A percentile compares a stretch with the other conserved stretches of the same genome.
Evolutionary conservation across 2,888 invertebrate genomes (phyloP).

Genomic region (Rhagonycha fulva): DNA sequence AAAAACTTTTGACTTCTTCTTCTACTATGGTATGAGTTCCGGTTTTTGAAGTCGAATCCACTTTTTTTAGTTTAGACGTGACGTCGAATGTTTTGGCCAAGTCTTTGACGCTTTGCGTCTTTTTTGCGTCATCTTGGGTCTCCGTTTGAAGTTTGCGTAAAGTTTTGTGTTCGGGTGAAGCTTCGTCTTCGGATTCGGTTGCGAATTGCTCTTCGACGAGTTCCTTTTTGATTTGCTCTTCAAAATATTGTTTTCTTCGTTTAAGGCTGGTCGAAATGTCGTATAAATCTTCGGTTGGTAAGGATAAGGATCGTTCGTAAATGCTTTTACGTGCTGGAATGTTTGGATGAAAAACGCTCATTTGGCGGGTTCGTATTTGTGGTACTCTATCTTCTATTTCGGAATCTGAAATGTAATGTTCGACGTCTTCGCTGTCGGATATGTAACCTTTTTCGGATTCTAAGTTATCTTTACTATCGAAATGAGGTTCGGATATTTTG

Average conservation of each 20-base stretch:
- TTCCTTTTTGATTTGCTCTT: constrained; percentile 64
- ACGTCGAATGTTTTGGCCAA: constrained; percentile 37
- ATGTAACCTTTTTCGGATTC: constrained; percentile 54
- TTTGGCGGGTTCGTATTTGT: constrained; percentile 53
- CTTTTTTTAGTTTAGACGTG: constrained; percentile 32
- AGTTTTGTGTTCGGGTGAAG: constrained; percentile 57
- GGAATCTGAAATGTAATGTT: constrained; percentile 53
- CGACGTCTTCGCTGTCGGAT: constrained; percentile 54
- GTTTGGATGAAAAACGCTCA: constrained; percentile 53
- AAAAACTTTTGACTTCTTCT: constrained; percentile 7
- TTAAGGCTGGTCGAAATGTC: constrained; percentile 61
- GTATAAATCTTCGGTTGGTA: constrained; percentile 57
- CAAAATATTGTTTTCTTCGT: constrained; percentile 62
- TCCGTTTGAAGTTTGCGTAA: constrained; percentile 35
- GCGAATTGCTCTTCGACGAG: constrained; percentile 59
- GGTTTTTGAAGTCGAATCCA: constrained; percentile 41
- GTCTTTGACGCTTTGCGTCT: constrained; percentile 32
- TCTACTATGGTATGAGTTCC: constrained; percentile 32
- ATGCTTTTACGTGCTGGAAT: constrained; percentile 48
- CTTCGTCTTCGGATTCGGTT: constrained; percentile 56
- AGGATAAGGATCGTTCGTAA: constrained; percentile 57
- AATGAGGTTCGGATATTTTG: constrained; percentile 25
- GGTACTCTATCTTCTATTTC: constrained; percentile 55
- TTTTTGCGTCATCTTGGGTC: constrained; percentile 24
- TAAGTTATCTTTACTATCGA: constrained; percentile 48